Percentiles rank a stretch among this genome's conserved stretches.
These are phyloP conservation scores for Trichopoda pennipes DNA, from an alignment of 2,888 invertebrate species.

Conservation along the genomic window DNA sequence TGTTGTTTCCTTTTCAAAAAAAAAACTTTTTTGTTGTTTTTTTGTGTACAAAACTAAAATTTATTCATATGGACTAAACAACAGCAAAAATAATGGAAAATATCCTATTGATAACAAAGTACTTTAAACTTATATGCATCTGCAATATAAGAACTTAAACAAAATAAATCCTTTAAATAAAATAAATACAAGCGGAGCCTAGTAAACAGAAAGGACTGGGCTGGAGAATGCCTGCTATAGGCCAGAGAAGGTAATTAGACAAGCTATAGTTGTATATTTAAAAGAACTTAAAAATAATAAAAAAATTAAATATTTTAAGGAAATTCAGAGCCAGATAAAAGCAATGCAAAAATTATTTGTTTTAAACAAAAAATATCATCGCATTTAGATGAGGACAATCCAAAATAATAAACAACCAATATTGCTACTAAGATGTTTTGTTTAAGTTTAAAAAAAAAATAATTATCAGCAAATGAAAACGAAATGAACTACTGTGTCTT, in stretches of 20 bases:
- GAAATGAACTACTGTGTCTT: too few relatives aligned
- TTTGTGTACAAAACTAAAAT: conserved; percentile 62
- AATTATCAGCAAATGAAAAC: too few relatives aligned
- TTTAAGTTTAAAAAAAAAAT: too few relatives aligned
- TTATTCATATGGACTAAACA: conserved; percentile 42
- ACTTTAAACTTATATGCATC: conserved; percentile 37
- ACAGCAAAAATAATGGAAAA: conserved; percentile 32
- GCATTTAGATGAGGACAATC: too few relatives aligned
- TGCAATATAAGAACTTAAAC: background rate
- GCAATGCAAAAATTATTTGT: too few relatives aligned
- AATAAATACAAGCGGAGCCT: background rate
- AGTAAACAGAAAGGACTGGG: background rate
- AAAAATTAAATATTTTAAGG: too few relatives aligned
- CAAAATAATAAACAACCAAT: too few relatives aligned
- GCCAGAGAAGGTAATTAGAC: background rate
- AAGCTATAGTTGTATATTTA: too few relatives aligned
- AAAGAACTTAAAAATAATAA: too few relatives aligned
- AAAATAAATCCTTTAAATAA: conserved; percentile 1
- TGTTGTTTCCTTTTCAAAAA: conserved; percentile 40
- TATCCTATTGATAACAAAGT: conserved; percentile 44
- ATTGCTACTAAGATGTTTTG: too few relatives aligned
- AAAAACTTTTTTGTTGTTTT: background rate
- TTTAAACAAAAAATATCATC: too few relatives aligned
- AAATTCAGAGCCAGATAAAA: too few relatives aligned
- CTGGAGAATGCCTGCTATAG: background rate